Evolutionary conservation across 2,888 invertebrate species (phyloP), one percentile per base, ranked within the genome.

Genomic region (Synergus japonicus): DNA sequence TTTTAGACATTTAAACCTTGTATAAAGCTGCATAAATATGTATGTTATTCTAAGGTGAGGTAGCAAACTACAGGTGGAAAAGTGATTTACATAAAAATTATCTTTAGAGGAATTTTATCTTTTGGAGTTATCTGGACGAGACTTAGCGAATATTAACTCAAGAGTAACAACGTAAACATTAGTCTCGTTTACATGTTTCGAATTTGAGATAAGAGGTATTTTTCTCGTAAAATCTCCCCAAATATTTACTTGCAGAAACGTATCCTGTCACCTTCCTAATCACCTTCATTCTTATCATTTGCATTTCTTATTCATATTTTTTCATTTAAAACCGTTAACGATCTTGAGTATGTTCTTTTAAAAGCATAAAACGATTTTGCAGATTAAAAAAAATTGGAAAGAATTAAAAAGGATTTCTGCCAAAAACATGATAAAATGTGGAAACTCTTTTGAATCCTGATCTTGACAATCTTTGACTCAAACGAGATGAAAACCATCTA

Each of bases 171-270:
- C 22, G 46, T 13, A 29, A 69, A 46, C 37, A 37, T 37, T 67
- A 67, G 22, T 43, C n/a, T 66, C 22, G 49, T 49, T 46, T 22
- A 18, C 7, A 69, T 8, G 4, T 69, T 63, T 12, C 46, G 8
- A 69, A 46, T 0, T 15, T 8, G 46, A 4, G 69, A 69, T 46
- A 29, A 13, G 22, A 29, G 29, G 60, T 60, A 12, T 49, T 15
- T 46, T 69, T 49, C 13, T 46, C 29, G 44, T 15, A 69, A 46
- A 37, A 22, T 49, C 44, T 29, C 12, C 5, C 29, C 12, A 63
- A 63, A 63, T 63, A 63, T 63, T 29, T 63, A 63, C 63, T 22
- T 60, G 10, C 22, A n/a, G 60, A 22, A 63, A 63, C 29, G 63
- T 29, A 22, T 63, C 7, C 29, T 29, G 22, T 63, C 7, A 58